These are phyloP conservation scores for Coluber constrictor DNA, from an alignment of 2,797 vertebrate genomes.

Conservation along the genomic window DNA sequence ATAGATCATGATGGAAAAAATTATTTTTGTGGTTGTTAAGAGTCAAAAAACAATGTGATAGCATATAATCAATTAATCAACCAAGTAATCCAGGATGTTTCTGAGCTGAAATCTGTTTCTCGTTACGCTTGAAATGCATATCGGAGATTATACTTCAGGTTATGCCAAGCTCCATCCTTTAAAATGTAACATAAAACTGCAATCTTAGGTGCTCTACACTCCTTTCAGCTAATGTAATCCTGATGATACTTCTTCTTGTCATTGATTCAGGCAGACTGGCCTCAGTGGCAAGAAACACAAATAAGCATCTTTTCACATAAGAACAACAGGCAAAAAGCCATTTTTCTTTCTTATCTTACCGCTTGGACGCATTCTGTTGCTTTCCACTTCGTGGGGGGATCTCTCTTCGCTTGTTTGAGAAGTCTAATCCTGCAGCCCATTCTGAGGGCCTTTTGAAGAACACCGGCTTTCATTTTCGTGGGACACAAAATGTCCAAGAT, in stretches of 20 bases:
- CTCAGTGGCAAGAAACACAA: neutral
- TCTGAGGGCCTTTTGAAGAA: slow-evolving; percentile 9
- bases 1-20: neutral
- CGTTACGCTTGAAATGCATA: neutral
- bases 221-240: neutral
- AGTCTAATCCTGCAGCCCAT: slow-evolving; percentile 10
- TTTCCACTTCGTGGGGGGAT: neutral
- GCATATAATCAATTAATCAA: neutral
- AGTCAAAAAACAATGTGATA: neutral
- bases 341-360: slow-evolving; percentile 13
- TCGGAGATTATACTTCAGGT: neutral
- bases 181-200: neutral
- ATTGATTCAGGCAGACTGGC: neutral
- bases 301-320: neutral
- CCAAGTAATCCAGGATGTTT: neutral
- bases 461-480: slow-evolving; percentile 18
- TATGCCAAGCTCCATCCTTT: neutral
- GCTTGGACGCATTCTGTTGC: neutral
- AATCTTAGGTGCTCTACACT: neutral
- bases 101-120: neutral
- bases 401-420: neutral
- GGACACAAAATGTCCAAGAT: slow-evolving; percentile 15
- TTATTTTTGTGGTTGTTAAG: neutral
- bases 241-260: neutral
- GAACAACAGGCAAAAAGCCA: neutral